These are phyloP conservation scores for Camponotus floridanus DNA, from an alignment of 1,140 invertebrate species.

Conservation along the genomic window DNA sequence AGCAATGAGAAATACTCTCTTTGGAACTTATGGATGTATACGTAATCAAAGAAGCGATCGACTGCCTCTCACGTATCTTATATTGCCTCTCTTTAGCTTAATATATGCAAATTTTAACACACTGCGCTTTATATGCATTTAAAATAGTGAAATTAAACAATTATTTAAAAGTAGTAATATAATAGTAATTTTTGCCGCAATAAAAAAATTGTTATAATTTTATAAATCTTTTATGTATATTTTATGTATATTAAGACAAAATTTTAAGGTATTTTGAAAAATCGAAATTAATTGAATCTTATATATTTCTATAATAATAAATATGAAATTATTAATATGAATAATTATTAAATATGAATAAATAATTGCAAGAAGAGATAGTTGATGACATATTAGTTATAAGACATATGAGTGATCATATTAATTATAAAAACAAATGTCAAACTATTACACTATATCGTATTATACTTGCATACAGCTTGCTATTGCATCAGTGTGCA, in stretches of 20 bases:
- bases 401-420: neutral
- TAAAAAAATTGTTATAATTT: no score
- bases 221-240: no score
- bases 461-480: constrained; percentile 41
- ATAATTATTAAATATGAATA: neutral
- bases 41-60: constrained; percentile 46
- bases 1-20: constrained; percentile 43
- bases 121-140: neutral
- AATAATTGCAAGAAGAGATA: neutral
- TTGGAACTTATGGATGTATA: constrained; percentile 19
- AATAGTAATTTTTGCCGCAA: no score
- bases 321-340: neutral
- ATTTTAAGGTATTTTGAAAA: no score
- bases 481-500: constrained; percentile 5
- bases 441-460: constrained; percentile 1
- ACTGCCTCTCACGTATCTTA: neutral
- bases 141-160: neutral
- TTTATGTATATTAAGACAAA: no score
- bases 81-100: neutral
- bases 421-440: neutral
- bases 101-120: neutral
- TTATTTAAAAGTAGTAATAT: neutral
- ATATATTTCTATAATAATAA: neutral
- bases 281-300: no score
- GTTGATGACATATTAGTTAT: neutral